Evolutionary conservation across 2,888 invertebrate genomes (phyloP).

Genomic region (Cheilosia soror): DNA sequence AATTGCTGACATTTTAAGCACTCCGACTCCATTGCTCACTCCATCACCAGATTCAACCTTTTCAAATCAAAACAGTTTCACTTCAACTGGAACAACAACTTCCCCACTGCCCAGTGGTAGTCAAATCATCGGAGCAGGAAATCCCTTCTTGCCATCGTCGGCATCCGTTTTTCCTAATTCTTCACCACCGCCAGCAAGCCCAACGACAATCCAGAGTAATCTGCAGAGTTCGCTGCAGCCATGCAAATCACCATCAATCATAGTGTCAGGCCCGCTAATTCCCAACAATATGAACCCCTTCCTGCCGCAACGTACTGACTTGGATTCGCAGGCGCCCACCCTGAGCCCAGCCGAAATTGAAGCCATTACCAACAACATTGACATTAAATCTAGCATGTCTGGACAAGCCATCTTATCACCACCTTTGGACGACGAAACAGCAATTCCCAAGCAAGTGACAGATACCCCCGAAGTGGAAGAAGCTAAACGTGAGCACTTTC

Average conservation of each 20-base stretch:
- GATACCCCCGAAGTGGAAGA: slow-evolving; percentile 76
- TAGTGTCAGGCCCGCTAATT: slow-evolving; percentile 9
- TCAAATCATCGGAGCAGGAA: not conserved
- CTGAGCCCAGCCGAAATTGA: not conserved
- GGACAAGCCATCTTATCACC: not conserved
- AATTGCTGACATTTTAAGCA: not conserved
- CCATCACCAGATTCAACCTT: not conserved
- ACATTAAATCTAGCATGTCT: not conserved
- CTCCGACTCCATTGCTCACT: not conserved
- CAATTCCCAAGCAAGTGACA: slow-evolving; percentile 37
- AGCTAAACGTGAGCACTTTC: slow-evolving; percentile 81
- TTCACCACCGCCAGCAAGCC: not conserved
- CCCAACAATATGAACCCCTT: slow-evolving; percentile 51
- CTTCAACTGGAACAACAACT: not conserved
- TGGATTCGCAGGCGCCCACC: not conserved
- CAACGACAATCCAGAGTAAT: not conserved
- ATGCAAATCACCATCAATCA: not conserved
- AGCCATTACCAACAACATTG: not conserved
- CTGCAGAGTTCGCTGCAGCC: slow-evolving; percentile 4
- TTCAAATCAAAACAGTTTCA: not conserved
- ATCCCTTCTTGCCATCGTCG: slow-evolving; percentile 9
- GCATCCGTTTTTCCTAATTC: slow-evolving; percentile 11
- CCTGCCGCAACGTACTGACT: slow-evolving; percentile 7
- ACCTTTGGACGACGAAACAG: not conserved
- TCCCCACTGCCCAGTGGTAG: not conserved